Base-by-base conservation (phyloP, 53 echinoderm and acorn worm species). In the Echinarachnius parma region DNA sequence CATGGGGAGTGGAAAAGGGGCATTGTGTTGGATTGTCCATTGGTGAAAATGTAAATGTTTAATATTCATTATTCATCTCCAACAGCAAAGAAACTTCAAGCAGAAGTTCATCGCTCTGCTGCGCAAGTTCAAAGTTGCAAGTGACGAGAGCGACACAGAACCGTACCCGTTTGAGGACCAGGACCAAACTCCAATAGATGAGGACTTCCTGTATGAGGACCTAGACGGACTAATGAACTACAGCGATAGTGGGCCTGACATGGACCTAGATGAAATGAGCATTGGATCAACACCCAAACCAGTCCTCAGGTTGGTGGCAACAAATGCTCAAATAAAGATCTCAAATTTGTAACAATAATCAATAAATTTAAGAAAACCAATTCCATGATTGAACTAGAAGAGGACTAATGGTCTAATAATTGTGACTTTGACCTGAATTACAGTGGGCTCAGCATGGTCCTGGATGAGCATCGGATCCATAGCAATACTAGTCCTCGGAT, bases 281-380 rank as follows among this genome's bases (percentile, higher is more conserved):
- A 92, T 98, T 31, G 98, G 84, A 44, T 98, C 98, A 5, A 98
- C 98, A 19, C 98, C 98, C 13, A 98, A 98, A 76, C 98, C 98
- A 28, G 91, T 88, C 62, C 56, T 98, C 24, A 91, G 98, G 98
- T 98, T 28, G 67, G 75, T 46, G 3, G 31, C n/a, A n/a, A n/a
- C n/a, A n/a, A n/a, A n/a, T n/a, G n/a, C n/a, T n/a, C n/a, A n/a
- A n/a, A n/a, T n/a, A n/a, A n/a, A n/a, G n/a, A n/a, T n/a, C n/a
- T n/a, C n/a, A n/a, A n/a, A n/a, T n/a, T n/a, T n/a, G n/a, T n/a
- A n/a, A n/a, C n/a, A n/a, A n/a, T n/a, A n/a, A n/a, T n/a, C n/a
- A n/a, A n/a, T n/a, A n/a, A n/a, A n/a, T n/a, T n/a, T n/a, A n/a
- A n/a, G n/a, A n/a, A n/a, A n/a, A n/a, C n/a, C n/a, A n/a, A n/a